Evolutionary conservation across 1,140 invertebrate genomes (phyloP), one percentile per base, ranked within the genome.

Genomic region (Apolygus lucorum): DNA sequence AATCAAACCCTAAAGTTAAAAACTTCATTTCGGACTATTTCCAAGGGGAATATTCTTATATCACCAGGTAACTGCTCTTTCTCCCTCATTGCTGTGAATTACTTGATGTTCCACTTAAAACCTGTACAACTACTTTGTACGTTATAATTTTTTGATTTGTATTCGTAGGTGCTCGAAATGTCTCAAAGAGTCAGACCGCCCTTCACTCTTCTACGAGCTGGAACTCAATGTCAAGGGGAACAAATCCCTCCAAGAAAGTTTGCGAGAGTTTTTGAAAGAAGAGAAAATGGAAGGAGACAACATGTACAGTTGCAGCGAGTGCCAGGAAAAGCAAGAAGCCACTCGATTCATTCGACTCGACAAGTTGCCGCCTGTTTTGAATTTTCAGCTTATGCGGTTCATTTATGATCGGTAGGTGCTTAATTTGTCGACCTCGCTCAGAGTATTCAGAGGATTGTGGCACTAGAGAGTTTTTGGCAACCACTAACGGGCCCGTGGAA

Each of bases 341-440:
- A 82, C 78, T 1, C 76, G 87, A 49, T 82, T 81, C 68, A 88
- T 88, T 71, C 79, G 82, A 70, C 76, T 90, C 27, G 77, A 82
- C 26, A 77, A 77, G 2, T 78, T 89, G 4, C 88, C 88, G n/a
- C 84, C 85, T n/a, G 84, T 87, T n/a, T 78, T 90, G 4, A 88
- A 88, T 76, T 80, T 90, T 64, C 87, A 88, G 71, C 77, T 90
- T 1, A 79, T 89, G 70, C 78, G 87, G 73, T 89, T 88, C 78
- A 83, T 88, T 0, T 89, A 85, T 77, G 86, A 88, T 77, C 80
- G 84, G 83, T 86, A 78, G 77, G 71, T 71, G 59, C n/a, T n/a
- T n/a, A n/a, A n/a, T n/a, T n/a, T n/a, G n/a, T n/a, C n/a, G n/a
- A n/a, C n/a, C n/a, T n/a, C n/a, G n/a, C n/a, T n/a, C n/a, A n/a